phyloP scores from a whole-genome alignment of 2,888 invertebrate genomes.

The Nasonia oneida region DNA sequence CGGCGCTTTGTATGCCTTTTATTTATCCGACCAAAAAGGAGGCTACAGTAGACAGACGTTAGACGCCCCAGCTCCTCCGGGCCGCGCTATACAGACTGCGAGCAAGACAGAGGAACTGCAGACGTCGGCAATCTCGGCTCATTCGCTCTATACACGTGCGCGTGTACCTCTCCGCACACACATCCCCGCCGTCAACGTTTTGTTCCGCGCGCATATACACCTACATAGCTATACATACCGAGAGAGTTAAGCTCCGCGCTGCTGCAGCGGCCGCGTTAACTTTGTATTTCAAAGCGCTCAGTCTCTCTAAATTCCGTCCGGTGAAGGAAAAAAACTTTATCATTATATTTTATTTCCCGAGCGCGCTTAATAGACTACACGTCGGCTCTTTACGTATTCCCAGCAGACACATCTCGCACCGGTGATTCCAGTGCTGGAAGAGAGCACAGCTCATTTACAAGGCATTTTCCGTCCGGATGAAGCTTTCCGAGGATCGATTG shows the following conservation, averaged over 20 bases:
- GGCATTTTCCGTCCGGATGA: constrained; percentile 15
- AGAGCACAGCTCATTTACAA: constrained; percentile 42
- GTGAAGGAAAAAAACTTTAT: not conserved
- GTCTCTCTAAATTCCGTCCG: not conserved
- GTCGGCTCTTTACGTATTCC: not conserved
- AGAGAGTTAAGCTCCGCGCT: not conserved
- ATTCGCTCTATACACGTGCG: constrained; percentile 28
- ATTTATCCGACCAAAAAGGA: constrained; percentile 57
- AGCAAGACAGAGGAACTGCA: constrained; percentile 24
- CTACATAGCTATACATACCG: not conserved
- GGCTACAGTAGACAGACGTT: constrained; percentile 44
- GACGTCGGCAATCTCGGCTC: constrained; percentile 53
- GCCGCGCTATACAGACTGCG: not conserved
- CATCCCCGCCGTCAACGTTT: not conserved
- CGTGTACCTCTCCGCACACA: not conserved
- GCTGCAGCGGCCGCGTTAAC: constrained; percentile 8
- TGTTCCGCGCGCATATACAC: constrained; percentile 40
- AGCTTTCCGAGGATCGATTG: constrained; percentile 63
- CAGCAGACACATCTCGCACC: not conserved
- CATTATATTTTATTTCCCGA: constrained; percentile 16
- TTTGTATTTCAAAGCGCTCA: constrained; percentile 37
- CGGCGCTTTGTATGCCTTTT: constrained; percentile 53
- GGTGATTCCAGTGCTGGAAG: not conserved
- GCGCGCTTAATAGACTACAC: not conserved
- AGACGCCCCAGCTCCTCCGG: constrained; percentile 37